Base-by-base conservation (phyloP, 2,797 vertebrate genomes). In the Cossypha heuglini region DNA sequence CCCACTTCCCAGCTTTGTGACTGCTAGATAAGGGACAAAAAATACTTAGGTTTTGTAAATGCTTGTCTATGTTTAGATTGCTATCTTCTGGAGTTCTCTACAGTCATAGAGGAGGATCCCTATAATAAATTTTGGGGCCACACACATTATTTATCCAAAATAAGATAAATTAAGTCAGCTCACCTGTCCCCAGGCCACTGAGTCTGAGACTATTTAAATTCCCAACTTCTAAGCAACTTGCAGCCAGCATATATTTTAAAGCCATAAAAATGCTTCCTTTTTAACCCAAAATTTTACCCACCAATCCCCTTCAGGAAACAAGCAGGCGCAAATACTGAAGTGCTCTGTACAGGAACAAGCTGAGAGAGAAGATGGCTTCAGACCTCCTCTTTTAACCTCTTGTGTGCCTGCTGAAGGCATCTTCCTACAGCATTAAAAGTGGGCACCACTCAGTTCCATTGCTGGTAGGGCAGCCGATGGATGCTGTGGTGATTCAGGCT, bases 391-490 rank as follows among this genome's bases (percentile, higher is more conserved):
- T 93, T 86, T 66, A 85, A 58, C 13, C 7, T 73, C 37, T n/a
- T 67, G 18, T 26, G 21, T 61, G 35, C 16, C 17, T 83, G 15
- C 31, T 45, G 40, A 63, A 76, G 16, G 14, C 18, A 31, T 28
- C 35, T 61, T 73, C 12, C 25, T 4, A 1, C 13, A 49, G n/a
- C 1, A 2, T 37, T 59, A 18, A 3, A 6, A 13, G 19, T 10
- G 16, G 16, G 49, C 13, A 55, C 33, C 0, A 2, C n/a, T 46
- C 0, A 1, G 20, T 16, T 90, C 22, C 1, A 0, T 6, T 33
- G n/a, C 29, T 4, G 2, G 22, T 15, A 25, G 45, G 58, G 17
- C 38, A 77, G 52, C 15, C 14, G 19, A 33, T 24, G 3, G 5
- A 22, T 57, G 42, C 20, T 63, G 10, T 31, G 29, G n/a, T 49